phyloP scores from a whole-genome alignment of 2,888 invertebrate species.

The Keiferia lycopersicella region DNA sequence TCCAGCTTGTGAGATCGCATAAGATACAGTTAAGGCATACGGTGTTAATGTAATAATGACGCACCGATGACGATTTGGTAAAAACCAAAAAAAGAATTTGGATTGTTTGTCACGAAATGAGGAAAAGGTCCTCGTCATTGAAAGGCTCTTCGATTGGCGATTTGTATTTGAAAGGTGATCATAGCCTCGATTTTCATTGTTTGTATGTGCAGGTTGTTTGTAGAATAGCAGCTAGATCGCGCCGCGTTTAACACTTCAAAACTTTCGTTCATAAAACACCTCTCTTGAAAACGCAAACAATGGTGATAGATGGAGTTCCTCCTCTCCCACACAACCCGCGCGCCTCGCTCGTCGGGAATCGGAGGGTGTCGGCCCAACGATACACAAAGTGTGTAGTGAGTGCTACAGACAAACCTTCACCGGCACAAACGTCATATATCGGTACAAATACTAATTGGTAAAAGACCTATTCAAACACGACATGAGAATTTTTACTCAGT shows the following conservation, averaged over 20 bases:
- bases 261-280: slow-evolving; percentile 45
- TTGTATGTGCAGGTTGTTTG: slow-evolving; percentile 34
- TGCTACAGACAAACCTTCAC: slow-evolving; percentile 60
- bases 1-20: slow-evolving; percentile 35
- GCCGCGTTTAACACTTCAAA: slow-evolving; percentile 30
- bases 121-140: slow-evolving; percentile 51
- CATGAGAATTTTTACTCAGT: slow-evolving; percentile 77
- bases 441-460: slow-evolving; percentile 80
- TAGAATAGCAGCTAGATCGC: slow-evolving; percentile 27
- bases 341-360: slow-evolving; percentile 37
- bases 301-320: slow-evolving; percentile 56
- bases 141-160: slow-evolving; percentile 37
- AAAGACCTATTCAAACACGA: slow-evolving; percentile 79
- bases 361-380: slow-evolving; percentile 47
- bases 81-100: slow-evolving; percentile 42
- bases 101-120: slow-evolving; percentile 57
- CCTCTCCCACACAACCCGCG: slow-evolving; percentile 50
- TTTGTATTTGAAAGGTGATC: slow-evolving; percentile 45
- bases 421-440: slow-evolving; percentile 64
- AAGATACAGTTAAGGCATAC: slow-evolving; percentile 34
- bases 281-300: slow-evolving; percentile 63
- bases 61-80: slow-evolving; percentile 24
- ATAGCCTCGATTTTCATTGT: slow-evolving; percentile 39
- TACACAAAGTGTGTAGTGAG: slow-evolving; percentile 60
- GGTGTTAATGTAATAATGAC: slow-evolving; percentile 28